phyloP scores from a whole-genome alignment of 2,113 vertebrate species.

The Ictidomys tridecemlineatus region DNA sequence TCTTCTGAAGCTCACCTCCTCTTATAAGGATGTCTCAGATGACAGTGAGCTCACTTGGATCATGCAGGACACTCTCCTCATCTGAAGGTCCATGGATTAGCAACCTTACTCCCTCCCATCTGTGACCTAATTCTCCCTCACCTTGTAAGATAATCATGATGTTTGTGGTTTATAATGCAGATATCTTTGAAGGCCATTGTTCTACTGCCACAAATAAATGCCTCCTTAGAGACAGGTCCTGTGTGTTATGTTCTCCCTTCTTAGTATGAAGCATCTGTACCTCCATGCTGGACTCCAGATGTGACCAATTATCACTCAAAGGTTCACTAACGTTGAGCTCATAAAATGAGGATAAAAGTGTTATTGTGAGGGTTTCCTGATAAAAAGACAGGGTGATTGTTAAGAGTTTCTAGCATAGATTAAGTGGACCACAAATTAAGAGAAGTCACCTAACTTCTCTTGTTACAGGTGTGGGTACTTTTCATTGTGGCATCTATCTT shows the following conservation, averaged over 20 bases:
- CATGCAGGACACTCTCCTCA: too few relatives aligned
- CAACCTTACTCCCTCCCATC: neutral
- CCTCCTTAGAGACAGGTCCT: neutral
- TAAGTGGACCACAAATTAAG: neutral
- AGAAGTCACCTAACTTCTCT: neutral
- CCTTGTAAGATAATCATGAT: neutral
- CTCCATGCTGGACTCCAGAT: neutral
- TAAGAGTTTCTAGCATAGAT: neutral
- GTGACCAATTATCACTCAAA: neutral
- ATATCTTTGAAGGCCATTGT: neutral
- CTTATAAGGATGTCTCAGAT: neutral
- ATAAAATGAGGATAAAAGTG: neutral
- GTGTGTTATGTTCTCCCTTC: neutral
- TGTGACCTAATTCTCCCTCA: neutral
- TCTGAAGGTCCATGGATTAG: neutral
- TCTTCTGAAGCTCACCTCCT: neutral
- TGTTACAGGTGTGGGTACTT: neutral
- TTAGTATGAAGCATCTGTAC: neutral
- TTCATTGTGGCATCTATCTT: neutral
- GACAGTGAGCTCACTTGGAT: neutral
- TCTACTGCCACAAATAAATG: neutral
- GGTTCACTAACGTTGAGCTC: neutral
- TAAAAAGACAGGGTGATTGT: neutral
- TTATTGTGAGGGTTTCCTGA: neutral
- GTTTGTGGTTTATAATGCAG: neutral